Evolutionary conservation across 2,888 invertebrate genomes (phyloP).

Genomic region (Therioaphis trifolii): DNA sequence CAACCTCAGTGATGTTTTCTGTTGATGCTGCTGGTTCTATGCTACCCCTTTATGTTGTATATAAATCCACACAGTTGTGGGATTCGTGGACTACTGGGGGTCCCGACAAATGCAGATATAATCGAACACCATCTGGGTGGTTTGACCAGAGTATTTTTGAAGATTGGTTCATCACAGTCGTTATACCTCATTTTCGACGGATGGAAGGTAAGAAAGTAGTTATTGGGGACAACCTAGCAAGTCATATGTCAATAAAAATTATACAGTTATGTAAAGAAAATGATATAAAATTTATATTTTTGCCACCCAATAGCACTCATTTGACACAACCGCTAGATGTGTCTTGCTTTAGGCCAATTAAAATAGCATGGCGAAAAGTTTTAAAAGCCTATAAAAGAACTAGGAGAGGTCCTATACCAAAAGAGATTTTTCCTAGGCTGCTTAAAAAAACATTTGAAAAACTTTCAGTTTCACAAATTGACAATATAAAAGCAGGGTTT

Average conservation of each 20-base stretch:
- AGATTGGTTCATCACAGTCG: slow-evolving; percentile 51
- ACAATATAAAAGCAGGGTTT: slow-evolving; percentile 56
- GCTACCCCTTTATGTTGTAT: slow-evolving; percentile 65
- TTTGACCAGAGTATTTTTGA: slow-evolving; percentile 64
- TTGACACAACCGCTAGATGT: slow-evolving; percentile 65
- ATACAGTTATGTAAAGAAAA: slow-evolving; percentile 63
- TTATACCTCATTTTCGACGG: slow-evolving; percentile 26
- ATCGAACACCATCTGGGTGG: slow-evolving; percentile 67
- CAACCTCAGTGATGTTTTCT: slow-evolving; percentile 64
- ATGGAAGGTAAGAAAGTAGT: background rate
- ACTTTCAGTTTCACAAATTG: background rate
- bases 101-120: slow-evolving; percentile 63
- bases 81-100: slow-evolving; percentile 64
- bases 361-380: slow-evolving; percentile 63
- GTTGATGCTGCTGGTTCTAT: slow-evolving; percentile 63
- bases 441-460: slow-evolving; percentile 46
- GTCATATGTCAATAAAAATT: slow-evolving; percentile 62
- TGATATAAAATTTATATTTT: slow-evolving; percentile 63
- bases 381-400: slow-evolving; percentile 33
- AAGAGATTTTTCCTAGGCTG: slow-evolving; percentile 26
- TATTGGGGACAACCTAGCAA: slow-evolving; percentile 40
- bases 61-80: slow-evolving; percentile 64
- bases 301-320: slow-evolving; percentile 64
- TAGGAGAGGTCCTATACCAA: background rate
- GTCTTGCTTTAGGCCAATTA: slow-evolving; percentile 65